Evolutionary conservation across 2,113 vertebrate genomes (phyloP), one percentile per base, ranked within the genome.

Genomic region (Lasiurus borealis): DNA sequence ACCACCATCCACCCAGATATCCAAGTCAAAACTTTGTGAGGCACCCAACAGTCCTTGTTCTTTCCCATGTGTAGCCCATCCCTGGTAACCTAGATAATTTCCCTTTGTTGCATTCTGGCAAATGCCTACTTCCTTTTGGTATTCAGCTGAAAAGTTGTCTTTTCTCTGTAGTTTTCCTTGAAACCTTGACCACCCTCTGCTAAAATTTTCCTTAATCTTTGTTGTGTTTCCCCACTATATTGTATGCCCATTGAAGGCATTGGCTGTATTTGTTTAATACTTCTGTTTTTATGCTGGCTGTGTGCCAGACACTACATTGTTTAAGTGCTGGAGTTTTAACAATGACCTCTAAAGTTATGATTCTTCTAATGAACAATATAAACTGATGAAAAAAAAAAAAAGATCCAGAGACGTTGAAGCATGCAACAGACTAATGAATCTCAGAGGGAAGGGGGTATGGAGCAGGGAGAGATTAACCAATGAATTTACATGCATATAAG

Each of bases 191-290:
- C 27, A 57, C 80, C 48, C 11, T 87, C 64, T 92, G 66, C 31
- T 93, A 80, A 85, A 90, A 90, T 88, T 75, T 21, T 6, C n/a
- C 36, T 82, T 95, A 83, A 21, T 29, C 11, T 94, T 95, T 46
- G 85, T 77, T 72, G 52, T 93, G 14, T 91, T 93, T 91, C 62
- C 50, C 8, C 4, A 15, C 31, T 83, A 15, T 85, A 16, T 44
- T 72, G 18, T 91, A 46, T 94, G 71, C 25, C 6, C 57, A 46
- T 59, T 6, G 40, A 95, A 48, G 52, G 5, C 8, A 93, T 66
- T 94, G 54, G 10, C 50, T 75, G 0, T 66, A 75, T 92, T 92
- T 92, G 31, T 94, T 77, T 16, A 52, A 19, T 86, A 59, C 48
- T 73, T 85, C 44, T 25, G 14, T 77, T 86, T 62, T 93, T 3